phyloP scores from a whole-genome alignment of 2,797 vertebrate genomes.

The Chloroceryle amazona region DNA sequence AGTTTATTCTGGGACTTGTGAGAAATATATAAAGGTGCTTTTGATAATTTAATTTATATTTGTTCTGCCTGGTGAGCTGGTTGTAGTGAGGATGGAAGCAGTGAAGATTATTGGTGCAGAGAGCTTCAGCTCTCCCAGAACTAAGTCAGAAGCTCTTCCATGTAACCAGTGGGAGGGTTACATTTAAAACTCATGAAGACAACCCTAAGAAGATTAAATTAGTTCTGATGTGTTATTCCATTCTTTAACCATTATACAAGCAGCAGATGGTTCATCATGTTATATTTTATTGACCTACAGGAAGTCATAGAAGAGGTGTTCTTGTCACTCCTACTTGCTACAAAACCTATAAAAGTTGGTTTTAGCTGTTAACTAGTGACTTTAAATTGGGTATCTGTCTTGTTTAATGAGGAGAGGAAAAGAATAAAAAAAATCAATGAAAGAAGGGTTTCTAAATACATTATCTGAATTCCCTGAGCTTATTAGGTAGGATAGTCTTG shows the following conservation, averaged over 20 bases:
- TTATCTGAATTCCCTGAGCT: slow-evolving; percentile 33
- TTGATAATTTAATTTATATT: not conserved
- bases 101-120: not conserved
- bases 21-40: not conserved
- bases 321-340: slow-evolving; percentile 61
- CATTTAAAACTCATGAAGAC: slow-evolving; percentile 18
- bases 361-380: slow-evolving; percentile 33
- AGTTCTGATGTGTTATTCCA: slow-evolving; percentile 54
- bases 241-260: slow-evolving; percentile 36
- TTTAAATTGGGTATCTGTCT: slow-evolving; percentile 48
- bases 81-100: not conserved
- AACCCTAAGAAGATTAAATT: slow-evolving; percentile 33
- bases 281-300: slow-evolving; percentile 62
- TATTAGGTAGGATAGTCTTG: slow-evolving; percentile 25
- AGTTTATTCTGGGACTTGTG: not conserved
- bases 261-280: slow-evolving; percentile 60
- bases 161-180: slow-evolving; percentile 20
- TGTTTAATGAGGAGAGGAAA: slow-evolving; percentile 49
- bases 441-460: slow-evolving; percentile 27
- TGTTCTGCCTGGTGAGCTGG: not conserved
- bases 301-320: slow-evolving; percentile 54
- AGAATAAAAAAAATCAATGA: slow-evolving; percentile 13
- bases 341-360: slow-evolving; percentile 44
- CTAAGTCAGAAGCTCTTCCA: not conserved
- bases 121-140: not conserved